A percentile compares a stretch with the other conserved stretches of the same genome.
Evolutionary conservation across 1,140 invertebrate species (phyloP).

Genomic region (Drosophila prosaltans): DNA sequence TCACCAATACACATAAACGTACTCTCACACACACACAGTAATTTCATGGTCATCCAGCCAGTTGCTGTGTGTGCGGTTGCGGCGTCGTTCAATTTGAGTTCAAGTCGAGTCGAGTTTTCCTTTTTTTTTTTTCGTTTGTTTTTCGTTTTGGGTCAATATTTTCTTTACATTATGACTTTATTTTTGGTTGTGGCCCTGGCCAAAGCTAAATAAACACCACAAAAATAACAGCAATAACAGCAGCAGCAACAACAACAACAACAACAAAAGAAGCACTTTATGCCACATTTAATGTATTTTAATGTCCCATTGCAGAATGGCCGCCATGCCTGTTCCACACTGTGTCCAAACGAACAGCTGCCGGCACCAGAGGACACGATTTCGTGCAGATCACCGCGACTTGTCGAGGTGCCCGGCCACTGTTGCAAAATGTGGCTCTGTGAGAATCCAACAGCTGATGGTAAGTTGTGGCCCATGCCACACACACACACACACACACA

Average conservation of each 20-base stretch:
- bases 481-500: background rate
- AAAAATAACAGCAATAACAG: slow-evolving; percentile 26
- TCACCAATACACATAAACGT: background rate
- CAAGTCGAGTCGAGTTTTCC: slow-evolving; percentile 25
- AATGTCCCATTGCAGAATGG: slow-evolving; percentile 85
- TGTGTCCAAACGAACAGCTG: slow-evolving; percentile 89
- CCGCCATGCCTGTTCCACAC: slow-evolving; percentile 88
- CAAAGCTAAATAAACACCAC: slow-evolving; percentile 54
- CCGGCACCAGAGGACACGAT: slow-evolving; percentile 84
- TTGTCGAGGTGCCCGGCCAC: slow-evolving; percentile 87
- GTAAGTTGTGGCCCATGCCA: slow-evolving; percentile 58
- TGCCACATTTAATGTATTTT: slow-evolving; percentile 68
- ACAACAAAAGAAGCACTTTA: background rate
- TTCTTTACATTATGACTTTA: slow-evolving; percentile 73
- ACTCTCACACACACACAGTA: background rate
- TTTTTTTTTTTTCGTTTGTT: slow-evolving; percentile 12
- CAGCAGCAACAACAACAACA: background rate
- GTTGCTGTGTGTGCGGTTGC: background rate
- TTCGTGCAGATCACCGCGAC: slow-evolving; percentile 86
- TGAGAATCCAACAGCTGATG: slow-evolving; percentile 85
- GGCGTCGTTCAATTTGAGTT: slow-evolving; percentile 20
- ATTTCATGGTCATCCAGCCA: slow-evolving; percentile 3
- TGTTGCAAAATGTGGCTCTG: slow-evolving; percentile 91
- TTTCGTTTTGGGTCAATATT: slow-evolving; percentile 47
- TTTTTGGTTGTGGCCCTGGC: slow-evolving; percentile 42